Conservation (phyloP, 1,140 invertebrate species). For the Acromyrmex echinatior region DNA sequence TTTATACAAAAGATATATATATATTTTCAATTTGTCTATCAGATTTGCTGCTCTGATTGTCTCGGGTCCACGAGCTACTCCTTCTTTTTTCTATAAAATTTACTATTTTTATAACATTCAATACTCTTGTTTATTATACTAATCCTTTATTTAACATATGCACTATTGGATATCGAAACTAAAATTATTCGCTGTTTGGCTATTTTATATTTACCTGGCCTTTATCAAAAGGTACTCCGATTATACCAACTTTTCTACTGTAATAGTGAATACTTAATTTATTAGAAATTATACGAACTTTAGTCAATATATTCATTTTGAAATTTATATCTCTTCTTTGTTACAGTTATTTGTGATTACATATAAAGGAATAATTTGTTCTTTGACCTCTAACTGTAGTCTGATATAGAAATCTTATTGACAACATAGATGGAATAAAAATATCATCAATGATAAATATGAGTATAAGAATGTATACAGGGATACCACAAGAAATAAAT, state of each 20-base stretch:
- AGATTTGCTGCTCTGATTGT: constrained; percentile 81
- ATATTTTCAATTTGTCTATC: constrained; percentile 77
- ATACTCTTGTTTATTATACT: background rate
- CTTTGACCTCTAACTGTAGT: constrained; percentile 22
- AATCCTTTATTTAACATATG: background rate
- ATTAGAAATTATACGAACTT: constrained; percentile 24
- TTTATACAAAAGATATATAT: background rate
- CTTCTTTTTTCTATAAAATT: constrained; percentile 79
- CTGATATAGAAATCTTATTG: constrained; percentile 18
- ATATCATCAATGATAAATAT: background rate
- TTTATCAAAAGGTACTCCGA: constrained; percentile 92
- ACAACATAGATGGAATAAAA: background rate
- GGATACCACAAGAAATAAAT: too few relatives aligned
- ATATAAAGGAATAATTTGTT: background rate
- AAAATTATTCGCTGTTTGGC: background rate
- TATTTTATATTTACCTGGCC: constrained; percentile 87
- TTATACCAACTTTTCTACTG: constrained; percentile 88
- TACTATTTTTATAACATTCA: background rate
- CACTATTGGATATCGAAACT: background rate
- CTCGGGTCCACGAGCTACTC: constrained; percentile 81
- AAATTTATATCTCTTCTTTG: background rate
- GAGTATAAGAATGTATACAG: background rate
- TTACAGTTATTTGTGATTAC: background rate
- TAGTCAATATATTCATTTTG: constrained; percentile 55
- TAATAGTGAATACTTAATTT: constrained; percentile 62